Evolutionary conservation across 2,113 vertebrate genomes (phyloP), one percentile per base, ranked within the genome.

Genomic region (Polypterus bichir): DNA sequence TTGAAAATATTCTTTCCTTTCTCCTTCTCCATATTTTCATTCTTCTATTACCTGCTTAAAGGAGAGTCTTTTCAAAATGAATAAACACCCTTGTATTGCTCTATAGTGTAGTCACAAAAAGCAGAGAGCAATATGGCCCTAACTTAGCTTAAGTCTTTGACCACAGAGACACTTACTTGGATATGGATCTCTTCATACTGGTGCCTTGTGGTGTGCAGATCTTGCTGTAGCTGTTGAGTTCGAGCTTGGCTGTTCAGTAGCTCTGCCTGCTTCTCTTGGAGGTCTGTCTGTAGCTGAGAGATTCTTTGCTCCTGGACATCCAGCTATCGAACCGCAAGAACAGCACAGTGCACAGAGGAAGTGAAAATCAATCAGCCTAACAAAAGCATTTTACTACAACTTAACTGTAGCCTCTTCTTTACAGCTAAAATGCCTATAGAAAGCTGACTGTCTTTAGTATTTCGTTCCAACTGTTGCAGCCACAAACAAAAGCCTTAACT

Each of bases 321-420:
- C 84, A 92, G 85, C 88, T 91, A 92, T 85, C 84, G 85, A 91
- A 89, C 87, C 86, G 88, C 86, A 78, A 76, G 27, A 71, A 81
- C 72, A 71, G 79, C 74, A 78, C 80, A 77, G 75, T 71, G 76
- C 66, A 65, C 82, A 88, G 82, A 86, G 84, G 81, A 89, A 86
- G 86, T 85, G 87, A 93, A 91, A 94, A 94, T 94, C 90, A 94
- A 94, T 93, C 88, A 82, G 69, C 27, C 64, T 69, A 75, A 70
- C 77, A 74, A 74, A 73, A 81, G 77, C 46, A 55, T 54, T 46
- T 49, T 61, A 64, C 60, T 59, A 70, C 73, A 65, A 68, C 73
- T 66, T 70, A 61, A 72, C 66, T 70, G 61, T 69, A 64, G 70
- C 69, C 60, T 63, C 65, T 60, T 66, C 70, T 67, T 57, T 65